Conservation (phyloP, 2,113 vertebrate genomes). For the Dicaeum eximium region DNA sequence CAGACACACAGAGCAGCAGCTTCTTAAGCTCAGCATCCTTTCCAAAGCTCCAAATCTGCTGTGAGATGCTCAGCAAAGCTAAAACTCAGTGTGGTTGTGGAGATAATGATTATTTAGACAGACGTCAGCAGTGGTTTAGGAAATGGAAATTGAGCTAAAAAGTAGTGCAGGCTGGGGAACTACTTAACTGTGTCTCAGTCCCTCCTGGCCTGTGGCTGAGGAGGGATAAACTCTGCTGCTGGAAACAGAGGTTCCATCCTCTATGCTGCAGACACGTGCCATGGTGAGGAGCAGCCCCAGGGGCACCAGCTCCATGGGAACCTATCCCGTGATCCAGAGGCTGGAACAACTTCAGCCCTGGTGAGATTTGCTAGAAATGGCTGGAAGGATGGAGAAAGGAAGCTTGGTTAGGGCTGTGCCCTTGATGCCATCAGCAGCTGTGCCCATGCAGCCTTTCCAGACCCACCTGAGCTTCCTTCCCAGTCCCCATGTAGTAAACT, state of each 20-base stretch:
- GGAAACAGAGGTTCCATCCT: fast-evolving
- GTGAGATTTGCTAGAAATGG: not conserved
- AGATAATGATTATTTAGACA: conserved; percentile 38
- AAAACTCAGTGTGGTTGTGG: not conserved
- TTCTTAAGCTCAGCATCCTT: conserved; percentile 21
- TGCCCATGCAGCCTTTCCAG: not conserved
- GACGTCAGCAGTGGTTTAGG: conserved; percentile 31
- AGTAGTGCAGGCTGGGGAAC: not conserved
- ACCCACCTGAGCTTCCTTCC: not conserved
- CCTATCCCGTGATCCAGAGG: fast-evolving
- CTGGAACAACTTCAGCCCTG: not conserved
- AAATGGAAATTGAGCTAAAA: conserved; percentile 27
- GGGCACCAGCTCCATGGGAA: not conserved
- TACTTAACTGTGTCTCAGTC: not conserved
- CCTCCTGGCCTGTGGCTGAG: not conserved
- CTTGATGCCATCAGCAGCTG: not conserved
- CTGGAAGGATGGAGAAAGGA: not conserved
- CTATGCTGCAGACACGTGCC: not conserved
- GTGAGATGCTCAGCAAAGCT: not conserved
- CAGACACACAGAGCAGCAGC: not conserved
- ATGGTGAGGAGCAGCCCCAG: not conserved
- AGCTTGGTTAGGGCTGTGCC: not conserved
- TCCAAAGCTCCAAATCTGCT: conserved; percentile 30
- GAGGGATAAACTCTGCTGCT: not conserved
- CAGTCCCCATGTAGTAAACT: not conserved